Conservation (phyloP, 2,797 vertebrate species). For the Epinephelus coioides region DNA sequence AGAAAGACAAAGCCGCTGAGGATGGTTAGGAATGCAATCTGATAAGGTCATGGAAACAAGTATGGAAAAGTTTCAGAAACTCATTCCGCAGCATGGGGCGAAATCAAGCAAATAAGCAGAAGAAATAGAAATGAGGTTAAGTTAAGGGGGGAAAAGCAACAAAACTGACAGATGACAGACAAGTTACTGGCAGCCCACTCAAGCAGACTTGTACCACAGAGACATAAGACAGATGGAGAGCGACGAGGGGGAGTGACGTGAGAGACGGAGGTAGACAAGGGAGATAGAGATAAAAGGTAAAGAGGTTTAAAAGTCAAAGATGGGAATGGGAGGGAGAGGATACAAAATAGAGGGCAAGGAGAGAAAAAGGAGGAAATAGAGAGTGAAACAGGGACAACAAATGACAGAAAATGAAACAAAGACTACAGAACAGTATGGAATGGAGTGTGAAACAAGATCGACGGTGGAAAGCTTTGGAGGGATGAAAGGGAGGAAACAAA, state of each 20-base stretch:
- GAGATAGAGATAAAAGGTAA: slow-evolving; percentile 18
- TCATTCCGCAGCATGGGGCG: neutral
- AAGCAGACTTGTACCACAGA: slow-evolving; percentile 49
- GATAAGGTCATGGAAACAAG: slow-evolving; percentile 49
- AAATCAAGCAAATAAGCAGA: slow-evolving; percentile 41
- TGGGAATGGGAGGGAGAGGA: neutral
- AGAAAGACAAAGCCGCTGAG: slow-evolving; percentile 8
- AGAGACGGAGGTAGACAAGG: slow-evolving; percentile 32
- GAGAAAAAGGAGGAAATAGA: neutral
- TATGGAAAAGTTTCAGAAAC: slow-evolving; percentile 23
- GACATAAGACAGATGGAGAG: slow-evolving; percentile 54
- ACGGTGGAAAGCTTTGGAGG: neutral
- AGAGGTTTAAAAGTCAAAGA: slow-evolving; percentile 30
- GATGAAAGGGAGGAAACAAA: slow-evolving; percentile 1
- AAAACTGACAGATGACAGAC: slow-evolving; percentile 62
- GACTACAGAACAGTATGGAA: neutral
- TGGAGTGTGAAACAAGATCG: neutral
- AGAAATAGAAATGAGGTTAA: slow-evolving; percentile 49
- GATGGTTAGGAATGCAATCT: slow-evolving; percentile 16
- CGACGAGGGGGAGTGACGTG: slow-evolving; percentile 8
- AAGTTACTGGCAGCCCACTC: slow-evolving; percentile 50
- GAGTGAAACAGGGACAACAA: neutral
- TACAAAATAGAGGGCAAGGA: neutral
- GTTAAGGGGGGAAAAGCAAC: slow-evolving; percentile 13
- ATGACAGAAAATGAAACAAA: slow-evolving; percentile 1